Evolutionary conservation across 2,888 invertebrate genomes (phyloP), one percentile per base, ranked within the genome.

Genomic region (Sinentomon sp.): DNA sequence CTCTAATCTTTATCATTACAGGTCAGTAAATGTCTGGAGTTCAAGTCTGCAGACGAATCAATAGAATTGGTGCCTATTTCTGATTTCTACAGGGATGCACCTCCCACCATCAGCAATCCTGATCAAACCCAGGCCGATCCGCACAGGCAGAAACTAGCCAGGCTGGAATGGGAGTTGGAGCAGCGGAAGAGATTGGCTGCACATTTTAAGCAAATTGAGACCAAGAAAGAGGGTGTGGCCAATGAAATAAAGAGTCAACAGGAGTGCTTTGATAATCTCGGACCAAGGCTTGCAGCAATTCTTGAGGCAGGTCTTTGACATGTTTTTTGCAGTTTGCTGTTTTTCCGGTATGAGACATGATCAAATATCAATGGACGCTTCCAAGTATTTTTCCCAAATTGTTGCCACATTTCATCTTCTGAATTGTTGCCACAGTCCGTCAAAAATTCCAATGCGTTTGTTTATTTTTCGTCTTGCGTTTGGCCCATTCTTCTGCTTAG

Each of bases 21-120:
- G n/a, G n/a, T 83, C n/a, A 69, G 75, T 14, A 82, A 83, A 48
- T 89, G 89, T 49, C 63, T 83, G 37, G 80, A 87, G 49, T 89
- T 87, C 50, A 87, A 82, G 69, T 46, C 3, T n/a, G 17, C 17
- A 2, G 10, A 5, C 6, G 6, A n/a, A 3, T 6, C 13, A 9
- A 33, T 22, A 10, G 3, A 33, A n/a, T 59, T 92, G 30, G 73
- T 92, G 2, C 55, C 76, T 1, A 61, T 75, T 31, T 70, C 75
- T 35, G 75, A 82, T 46, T 89, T 89, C 52, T 74, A 72, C 47
- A 59, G 61, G 44, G 64, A 72, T 50, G 82, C 83, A 14, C 77
- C 80, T 6, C 53, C 59, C 42, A 60, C 60, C 28, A 62, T 78
- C 35, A 60, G 69, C 10, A 60, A 68, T 40, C 63, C 63, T 12